Base-by-base conservation (phyloP, 2,888 invertebrate species). In the Caenorhabditis uteleia region DNA sequence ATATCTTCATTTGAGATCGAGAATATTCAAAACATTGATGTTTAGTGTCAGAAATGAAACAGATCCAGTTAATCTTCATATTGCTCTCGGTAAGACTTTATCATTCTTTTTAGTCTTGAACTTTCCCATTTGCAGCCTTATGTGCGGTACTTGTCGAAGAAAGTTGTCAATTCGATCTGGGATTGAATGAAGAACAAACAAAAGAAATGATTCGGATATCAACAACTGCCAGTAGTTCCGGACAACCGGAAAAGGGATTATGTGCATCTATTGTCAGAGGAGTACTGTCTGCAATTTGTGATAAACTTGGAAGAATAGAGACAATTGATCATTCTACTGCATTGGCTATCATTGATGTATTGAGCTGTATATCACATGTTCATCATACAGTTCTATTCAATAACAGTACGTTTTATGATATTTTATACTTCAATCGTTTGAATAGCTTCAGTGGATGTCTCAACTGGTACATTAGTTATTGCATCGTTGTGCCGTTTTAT, bases 401-500 rank as follows among this genome's bases (percentile, higher is more conserved):
- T 31, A 76, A 78, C 25, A 69, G 78, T 77, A 46, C 48, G 73
- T 68, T 34, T 29, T 38, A 18, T 39, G 25, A 26, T n/a, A 44
- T 44, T 29, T 44, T n/a, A 10, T 1, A 14, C n/a, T 39, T 20
- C 16, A 12, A 2, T 21, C 16, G 20, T 39, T 39, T 8, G 16
- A 39, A 20, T 20, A 18, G 23, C 57, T 73, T n/a, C 64, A 78
- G 80, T 70, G 27, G 81, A 81, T 27, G 74, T 80, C 20, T 81
- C 81, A 34, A 80, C 79, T 14, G 82, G 81, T 8, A 75, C 14
- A 2, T 59, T 82, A 46, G 79, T 80, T 43, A 94, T 97, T 21
- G 94, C 94, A 81, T 95, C 95, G 92, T 89, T 98, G 57, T 98
- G 97, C 86, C 94, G 97, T 87, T 97, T 95, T 86, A 95, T 98